Conservation (phyloP, 2,113 vertebrate species). For the Pteronura brasiliensis region DNA sequence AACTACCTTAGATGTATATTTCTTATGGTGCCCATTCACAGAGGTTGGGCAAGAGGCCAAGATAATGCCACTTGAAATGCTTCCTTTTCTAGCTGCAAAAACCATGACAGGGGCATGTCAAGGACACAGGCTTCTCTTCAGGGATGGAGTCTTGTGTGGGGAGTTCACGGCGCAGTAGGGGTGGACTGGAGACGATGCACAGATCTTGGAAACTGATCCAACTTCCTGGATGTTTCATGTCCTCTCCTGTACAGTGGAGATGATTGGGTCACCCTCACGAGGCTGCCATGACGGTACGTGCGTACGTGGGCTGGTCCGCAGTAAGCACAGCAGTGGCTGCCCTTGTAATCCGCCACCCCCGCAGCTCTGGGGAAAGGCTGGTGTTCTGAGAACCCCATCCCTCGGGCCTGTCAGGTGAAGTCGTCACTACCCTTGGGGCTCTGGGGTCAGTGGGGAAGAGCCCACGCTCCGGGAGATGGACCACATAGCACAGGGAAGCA, state of each 20-base stretch:
- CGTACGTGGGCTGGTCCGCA: fast-evolving
- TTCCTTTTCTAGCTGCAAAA: not conserved
- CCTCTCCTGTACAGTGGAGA: not conserved
- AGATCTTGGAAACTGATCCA: not conserved
- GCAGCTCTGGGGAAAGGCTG: not conserved
- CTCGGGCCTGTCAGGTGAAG: not conserved
- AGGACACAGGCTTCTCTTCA: not conserved
- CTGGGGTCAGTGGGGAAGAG: not conserved
- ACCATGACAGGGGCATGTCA: not conserved
- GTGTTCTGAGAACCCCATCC: not conserved
- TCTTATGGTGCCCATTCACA: not conserved
- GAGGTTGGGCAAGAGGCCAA: not conserved
- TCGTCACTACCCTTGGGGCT: not conserved
- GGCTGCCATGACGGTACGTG: fast-evolving
- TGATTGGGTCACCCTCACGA: not conserved
- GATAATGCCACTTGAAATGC: not conserved
- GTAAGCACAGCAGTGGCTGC: too few relatives aligned
- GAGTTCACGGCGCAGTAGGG: not conserved
- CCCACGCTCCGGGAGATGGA: not conserved
- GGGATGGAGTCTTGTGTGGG: not conserved
- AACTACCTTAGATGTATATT: not conserved
- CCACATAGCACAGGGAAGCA: not conserved
- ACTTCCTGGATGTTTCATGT: not conserved
- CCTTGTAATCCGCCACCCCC: not conserved
- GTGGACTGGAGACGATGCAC: not conserved